phyloP scores from a whole-genome alignment of 1,140 invertebrate genomes.

The Cyrtorhinus lividipennis region DNA sequence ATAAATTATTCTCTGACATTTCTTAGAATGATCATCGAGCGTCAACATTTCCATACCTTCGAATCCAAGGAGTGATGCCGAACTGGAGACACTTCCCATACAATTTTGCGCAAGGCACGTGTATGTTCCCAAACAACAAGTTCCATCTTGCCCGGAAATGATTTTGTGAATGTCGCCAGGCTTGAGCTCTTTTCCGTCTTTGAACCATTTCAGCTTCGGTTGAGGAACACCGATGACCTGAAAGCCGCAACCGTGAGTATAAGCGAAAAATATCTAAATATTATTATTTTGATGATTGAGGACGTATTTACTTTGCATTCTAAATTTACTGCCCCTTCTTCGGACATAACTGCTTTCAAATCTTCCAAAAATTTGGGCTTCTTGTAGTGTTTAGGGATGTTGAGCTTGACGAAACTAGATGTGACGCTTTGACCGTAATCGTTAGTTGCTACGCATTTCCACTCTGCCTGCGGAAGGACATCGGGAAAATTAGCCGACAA shows the following conservation, averaged over 20 bases:
- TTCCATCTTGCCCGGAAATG: constrained; percentile 75
- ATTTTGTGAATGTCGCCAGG: constrained; percentile 82
- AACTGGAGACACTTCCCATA: constrained; percentile 78
- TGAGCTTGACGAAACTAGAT: constrained; percentile 66
- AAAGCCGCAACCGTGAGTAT: too few species aligned
- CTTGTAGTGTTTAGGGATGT: constrained; percentile 73
- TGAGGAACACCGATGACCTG: constrained; percentile 78
- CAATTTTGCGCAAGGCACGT: constrained; percentile 86
- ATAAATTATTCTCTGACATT: too few species aligned
- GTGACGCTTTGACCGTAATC: constrained; percentile 77
- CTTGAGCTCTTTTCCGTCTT: constrained; percentile 75
- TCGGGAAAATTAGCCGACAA: too few species aligned
- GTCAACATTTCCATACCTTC: constrained; percentile 52
- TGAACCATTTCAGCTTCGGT: constrained; percentile 76
- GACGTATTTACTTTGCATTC: constrained; percentile 74
- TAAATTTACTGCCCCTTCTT: constrained; percentile 75
- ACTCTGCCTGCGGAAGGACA: constrained; percentile 48
- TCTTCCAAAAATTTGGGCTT: constrained; percentile 75
- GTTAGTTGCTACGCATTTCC: constrained; percentile 78
- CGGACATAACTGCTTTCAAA: constrained; percentile 64
- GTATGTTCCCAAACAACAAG: constrained; percentile 79
- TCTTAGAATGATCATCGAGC: too few species aligned
- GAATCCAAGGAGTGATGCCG: constrained; percentile 71
- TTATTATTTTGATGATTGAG: too few species aligned
- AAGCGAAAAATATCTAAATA: too few species aligned